Evolutionary conservation across 2,888 invertebrate genomes (phyloP), one percentile per base, ranked within the genome.

Genomic region (Lasioglossum malachurum): DNA sequence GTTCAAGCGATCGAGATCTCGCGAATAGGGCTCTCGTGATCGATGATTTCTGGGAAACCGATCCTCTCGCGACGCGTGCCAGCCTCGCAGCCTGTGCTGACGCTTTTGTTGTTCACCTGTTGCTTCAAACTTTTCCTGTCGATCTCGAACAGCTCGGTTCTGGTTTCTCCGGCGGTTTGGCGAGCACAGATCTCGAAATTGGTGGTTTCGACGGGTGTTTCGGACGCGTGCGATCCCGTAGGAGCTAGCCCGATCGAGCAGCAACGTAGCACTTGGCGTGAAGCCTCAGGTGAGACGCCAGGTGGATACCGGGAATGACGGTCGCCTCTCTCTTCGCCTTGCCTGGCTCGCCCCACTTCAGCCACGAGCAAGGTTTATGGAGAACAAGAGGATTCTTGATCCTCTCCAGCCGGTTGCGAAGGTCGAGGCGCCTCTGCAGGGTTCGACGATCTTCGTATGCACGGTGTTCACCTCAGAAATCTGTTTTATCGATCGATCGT

Each of bases 241-340:
- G 86, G 76, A 82, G 74, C 71, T 67, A 82, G 75, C 80, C 74
- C 89, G 88, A 78, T 82, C 90, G 90, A 88, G 87, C 89, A 90
- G 88, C 88, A 83, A 90, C 88, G 90, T 85, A 83, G 84, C 81
- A 91, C 90, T 89, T 89, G 82, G 76, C 90, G 83, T 76, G 88
- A 88, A 83, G 90, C 89, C 87, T 93, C 92, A 89, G 91, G 90
- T 90, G 92, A 92, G 92, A 94, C 92, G 93, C 92, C 92, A 94
- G 94, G 93, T 94, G 94, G 94, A 92, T 91, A 92, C 90, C 90
- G 87, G 90, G 89, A 91, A 88, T 87, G 82, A 81, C 84, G 83
- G 82, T 80, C 78, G 76, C 81, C 87, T 90, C 90, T 87, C 87
- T 90, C 85, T 82, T 86, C 89, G 75, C 75, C 83, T 83, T 77